Evolutionary conservation across 2,888 invertebrate genomes (phyloP).

Genomic region (Phortica okadai): DNA sequence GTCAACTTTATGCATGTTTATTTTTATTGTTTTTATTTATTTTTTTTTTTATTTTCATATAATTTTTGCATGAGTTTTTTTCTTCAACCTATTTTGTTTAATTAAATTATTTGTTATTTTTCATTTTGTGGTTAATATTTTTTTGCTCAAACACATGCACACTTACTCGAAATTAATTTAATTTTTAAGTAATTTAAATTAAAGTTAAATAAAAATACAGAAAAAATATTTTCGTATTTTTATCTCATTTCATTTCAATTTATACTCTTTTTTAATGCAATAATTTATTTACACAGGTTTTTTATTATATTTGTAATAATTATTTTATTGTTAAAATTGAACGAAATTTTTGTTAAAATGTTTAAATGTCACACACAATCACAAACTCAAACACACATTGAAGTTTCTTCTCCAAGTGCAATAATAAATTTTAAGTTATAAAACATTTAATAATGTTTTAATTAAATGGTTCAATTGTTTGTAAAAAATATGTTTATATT

Average conservation of each 20-base stretch:
- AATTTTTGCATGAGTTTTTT: neutral
- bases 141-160: neutral
- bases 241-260: neutral
- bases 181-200: conserved; percentile 34
- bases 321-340: conserved; percentile 17
- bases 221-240: neutral
- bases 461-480: neutral
- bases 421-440: conserved; percentile 27
- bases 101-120: conserved; percentile 33
- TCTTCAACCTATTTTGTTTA: conserved; percentile 14
- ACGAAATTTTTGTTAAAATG: neutral
- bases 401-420: neutral
- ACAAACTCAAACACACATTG: neutral
- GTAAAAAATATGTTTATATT: neutral
- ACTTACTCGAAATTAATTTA: conserved; percentile 26
- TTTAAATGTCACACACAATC: conserved; percentile 1
- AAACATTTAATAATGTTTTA: conserved; percentile 5
- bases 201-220: conserved; percentile 14
- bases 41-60: conserved; percentile 23
- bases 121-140: conserved; percentile 32
- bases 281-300: conserved; percentile 10
- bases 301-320: neutral
- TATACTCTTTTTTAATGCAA: conserved; percentile 11
- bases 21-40: conserved; percentile 10
- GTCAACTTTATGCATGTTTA: neutral